These are phyloP conservation scores for Disparrhopalites patrizii DNA, from an alignment of 2,888 invertebrate species.

Conservation along the genomic window DNA sequence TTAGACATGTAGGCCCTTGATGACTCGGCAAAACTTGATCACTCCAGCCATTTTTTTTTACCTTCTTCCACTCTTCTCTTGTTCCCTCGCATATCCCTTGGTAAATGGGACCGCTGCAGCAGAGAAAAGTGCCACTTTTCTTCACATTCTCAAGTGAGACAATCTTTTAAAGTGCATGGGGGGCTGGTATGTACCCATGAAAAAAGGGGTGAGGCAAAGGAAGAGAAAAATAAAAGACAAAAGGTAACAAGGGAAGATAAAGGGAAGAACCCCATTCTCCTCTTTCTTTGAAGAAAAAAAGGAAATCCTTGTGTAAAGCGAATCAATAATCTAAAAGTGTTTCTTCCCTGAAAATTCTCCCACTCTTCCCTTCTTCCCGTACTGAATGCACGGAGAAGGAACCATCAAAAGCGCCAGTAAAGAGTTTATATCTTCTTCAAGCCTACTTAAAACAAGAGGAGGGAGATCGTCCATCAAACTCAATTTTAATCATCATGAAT, in stretches of 20 bases:
- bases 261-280: not conserved
- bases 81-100: no score
- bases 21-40: no score
- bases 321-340: not conserved
- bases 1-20: no score
- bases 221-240: not conserved
- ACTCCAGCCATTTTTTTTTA: no score
- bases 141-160: constrained; percentile 1
- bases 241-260: not conserved
- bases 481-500: constrained; percentile 7
- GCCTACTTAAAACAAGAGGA: no score
- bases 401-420: not conserved
- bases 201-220: not conserved
- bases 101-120: no score
- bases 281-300: not conserved
- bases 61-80: no score
- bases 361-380: not conserved
- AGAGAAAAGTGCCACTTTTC: no score
- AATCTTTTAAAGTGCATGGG: not conserved
- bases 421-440: no score
- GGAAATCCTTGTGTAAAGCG: not conserved
- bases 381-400: no score
- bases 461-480: not conserved
- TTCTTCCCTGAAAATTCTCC: not conserved
- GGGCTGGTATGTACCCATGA: no score